Evolutionary conservation across 1,140 invertebrate genomes (phyloP).

Genomic region (Bombus confusus): DNA sequence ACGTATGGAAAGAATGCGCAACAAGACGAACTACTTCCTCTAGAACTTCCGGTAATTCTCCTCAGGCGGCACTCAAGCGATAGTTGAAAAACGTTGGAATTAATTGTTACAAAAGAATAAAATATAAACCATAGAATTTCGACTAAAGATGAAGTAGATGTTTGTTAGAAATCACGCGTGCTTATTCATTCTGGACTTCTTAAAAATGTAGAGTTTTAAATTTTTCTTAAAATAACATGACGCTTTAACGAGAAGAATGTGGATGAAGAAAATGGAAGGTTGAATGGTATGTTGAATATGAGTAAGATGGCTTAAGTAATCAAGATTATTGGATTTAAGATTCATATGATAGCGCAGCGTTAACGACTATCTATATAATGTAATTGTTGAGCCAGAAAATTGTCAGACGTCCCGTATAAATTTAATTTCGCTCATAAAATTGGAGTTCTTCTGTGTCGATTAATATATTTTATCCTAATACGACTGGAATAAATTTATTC

Average conservation of each 20-base stretch:
- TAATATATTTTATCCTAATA: background rate
- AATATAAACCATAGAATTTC: background rate
- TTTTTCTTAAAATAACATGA: background rate
- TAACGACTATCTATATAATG: too few relatives aligned
- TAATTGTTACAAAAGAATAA: background rate
- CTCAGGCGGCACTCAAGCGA: background rate
- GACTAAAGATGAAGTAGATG: background rate
- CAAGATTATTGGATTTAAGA: background rate
- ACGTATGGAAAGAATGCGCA: conserved; percentile 25
- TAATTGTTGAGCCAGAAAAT: too few relatives aligned
- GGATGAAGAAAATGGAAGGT: background rate
- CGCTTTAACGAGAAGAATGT: background rate
- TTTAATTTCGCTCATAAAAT: background rate
- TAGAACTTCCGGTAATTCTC: background rate
- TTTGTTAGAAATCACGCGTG: background rate
- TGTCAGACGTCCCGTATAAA: background rate
- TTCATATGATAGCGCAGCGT: background rate
- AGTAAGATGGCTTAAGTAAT: background rate
- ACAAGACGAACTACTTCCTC: conserved; percentile 5
- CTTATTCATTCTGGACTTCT: background rate
- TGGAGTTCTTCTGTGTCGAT: background rate
- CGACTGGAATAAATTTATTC: background rate
- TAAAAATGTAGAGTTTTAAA: background rate
- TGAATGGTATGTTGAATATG: background rate
- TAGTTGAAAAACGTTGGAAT: background rate